phyloP scores from a whole-genome alignment of 2,113 vertebrate species.

The Elachura formosa region DNA sequence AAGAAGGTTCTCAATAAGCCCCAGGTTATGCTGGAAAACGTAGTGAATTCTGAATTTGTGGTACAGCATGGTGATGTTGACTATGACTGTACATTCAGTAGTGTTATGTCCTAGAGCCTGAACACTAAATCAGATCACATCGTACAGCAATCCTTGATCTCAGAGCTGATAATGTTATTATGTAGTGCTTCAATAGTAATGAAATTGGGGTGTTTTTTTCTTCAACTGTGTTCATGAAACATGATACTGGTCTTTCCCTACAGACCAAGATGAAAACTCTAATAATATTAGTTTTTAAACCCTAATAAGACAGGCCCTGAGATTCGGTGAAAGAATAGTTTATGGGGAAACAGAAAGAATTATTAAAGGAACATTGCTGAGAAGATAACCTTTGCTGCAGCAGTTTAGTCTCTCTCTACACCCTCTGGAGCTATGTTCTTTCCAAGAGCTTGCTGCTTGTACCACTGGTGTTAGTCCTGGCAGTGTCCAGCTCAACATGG shows the following conservation, averaged over 20 bases:
- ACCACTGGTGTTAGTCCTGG: not conserved
- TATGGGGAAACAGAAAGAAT: not conserved
- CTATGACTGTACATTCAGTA: fast-evolving
- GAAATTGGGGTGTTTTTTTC: not conserved
- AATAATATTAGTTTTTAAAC: too few relatives aligned
- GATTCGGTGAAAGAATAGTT: not conserved
- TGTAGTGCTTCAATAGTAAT: not conserved
- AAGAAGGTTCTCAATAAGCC: not conserved
- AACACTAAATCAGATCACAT: not conserved
- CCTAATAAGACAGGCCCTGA: not conserved
- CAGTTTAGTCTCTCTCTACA: not conserved
- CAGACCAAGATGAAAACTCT: not conserved
- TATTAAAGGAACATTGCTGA: not conserved
- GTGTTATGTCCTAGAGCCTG: not conserved
- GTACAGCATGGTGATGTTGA: not conserved
- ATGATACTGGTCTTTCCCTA: not conserved
- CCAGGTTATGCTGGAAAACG: not conserved
- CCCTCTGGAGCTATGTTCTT: not conserved
- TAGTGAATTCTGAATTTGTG: not conserved
- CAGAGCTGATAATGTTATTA: not conserved
- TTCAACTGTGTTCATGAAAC: not conserved
- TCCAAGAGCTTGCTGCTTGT: not conserved
- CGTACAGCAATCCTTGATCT: not conserved
- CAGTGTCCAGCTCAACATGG: not conserved
- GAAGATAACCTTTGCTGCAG: not conserved